Evolutionary conservation across 2,888 invertebrate species (phyloP).

Genomic region (Acrocera orbiculus): DNA sequence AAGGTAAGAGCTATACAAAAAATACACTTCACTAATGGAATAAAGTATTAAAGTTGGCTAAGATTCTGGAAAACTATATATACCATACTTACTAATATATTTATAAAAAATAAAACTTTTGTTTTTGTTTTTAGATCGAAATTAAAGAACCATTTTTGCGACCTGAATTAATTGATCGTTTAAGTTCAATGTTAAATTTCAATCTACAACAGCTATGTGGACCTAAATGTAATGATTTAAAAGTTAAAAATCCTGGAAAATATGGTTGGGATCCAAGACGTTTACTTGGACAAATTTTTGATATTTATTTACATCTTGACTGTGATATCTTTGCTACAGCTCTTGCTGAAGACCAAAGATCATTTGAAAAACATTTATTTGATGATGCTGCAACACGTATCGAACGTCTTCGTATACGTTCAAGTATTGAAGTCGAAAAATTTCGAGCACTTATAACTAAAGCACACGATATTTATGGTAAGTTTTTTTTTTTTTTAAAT

Average conservation of each 20-base stretch:
- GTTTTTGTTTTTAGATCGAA: conserved; percentile 35
- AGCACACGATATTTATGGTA: conserved; percentile 57
- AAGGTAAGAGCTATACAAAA: neutral
- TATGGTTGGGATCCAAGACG: conserved; percentile 95
- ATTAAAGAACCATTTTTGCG: conserved; percentile 90
- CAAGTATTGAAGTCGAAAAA: conserved; percentile 65
- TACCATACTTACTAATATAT: too few relatives aligned
- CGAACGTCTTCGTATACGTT: conserved; percentile 67
- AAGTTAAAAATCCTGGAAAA: conserved; percentile 82
- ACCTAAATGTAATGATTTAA: conserved; percentile 83
- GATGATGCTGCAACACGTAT: conserved; percentile 75
- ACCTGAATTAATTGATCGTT: conserved; percentile 78
- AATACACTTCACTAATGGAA: too few relatives aligned
- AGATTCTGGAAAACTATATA: too few relatives aligned
- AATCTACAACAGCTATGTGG: conserved; percentile 94
- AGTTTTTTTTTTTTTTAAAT: neutral
- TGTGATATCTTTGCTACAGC: conserved; percentile 80
- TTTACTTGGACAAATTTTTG: conserved; percentile 78
- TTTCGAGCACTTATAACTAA: conserved; percentile 60
- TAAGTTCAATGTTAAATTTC: conserved; percentile 97
- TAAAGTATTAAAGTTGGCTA: too few relatives aligned
- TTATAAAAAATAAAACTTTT: neutral
- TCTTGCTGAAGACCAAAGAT: conserved; percentile 91
- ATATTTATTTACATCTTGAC: conserved; percentile 93
- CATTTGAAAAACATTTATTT: conserved; percentile 84